Base-by-base conservation (phyloP, 2,113 vertebrate genomes). In the Heterochromis multidens region DNA sequence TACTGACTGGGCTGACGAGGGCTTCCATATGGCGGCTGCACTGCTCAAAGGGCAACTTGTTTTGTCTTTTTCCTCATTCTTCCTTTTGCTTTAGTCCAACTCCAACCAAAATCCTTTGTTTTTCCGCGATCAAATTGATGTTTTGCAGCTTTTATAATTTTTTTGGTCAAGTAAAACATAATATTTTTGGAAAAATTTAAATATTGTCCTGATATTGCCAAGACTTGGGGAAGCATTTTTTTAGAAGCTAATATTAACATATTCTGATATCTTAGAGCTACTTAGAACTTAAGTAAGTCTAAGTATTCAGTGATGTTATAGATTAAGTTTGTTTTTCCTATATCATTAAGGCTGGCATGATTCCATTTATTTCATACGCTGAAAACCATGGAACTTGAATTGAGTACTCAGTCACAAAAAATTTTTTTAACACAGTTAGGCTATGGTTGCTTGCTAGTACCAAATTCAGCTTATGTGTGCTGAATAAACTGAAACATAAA, bases 11-110 rank as follows among this genome's bases (percentile, higher is more conserved):
- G 72, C 70, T 82, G 81, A 79, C 0, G 40, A 59, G 19, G 49
- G 21, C 56, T 7, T 87, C 80, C 88, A 87, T 81, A 79, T 88
- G 89, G 81, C 83, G 46, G 14, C 77, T 70, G 57, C 5, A 16
- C 57, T 2, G 58, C 72, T 81, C 77, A n/a, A 29, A 65, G 52
- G 29, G 7, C 52, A 60, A 35, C 29, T 54, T 54, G 1, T 57
- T 61, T 62, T 62, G 56, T 79, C 23, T 27, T 74, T n/a, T 31
- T 74, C 46, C 70, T 74, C 70, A 77, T 83, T 63, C 52, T 12
- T 74, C 31, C 40, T 82, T 49, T 46, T 80, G 7, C 76, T 58
- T n/a, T 58, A n/a, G 13, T 59, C 63, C 37, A 74, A 1, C 0
- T 11, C 49, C 6, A 29, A 21, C 29, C 17, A 13, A 74, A 74